Base-by-base conservation (phyloP, 2,113 vertebrate species). In the Mustela lutreola region DNA sequence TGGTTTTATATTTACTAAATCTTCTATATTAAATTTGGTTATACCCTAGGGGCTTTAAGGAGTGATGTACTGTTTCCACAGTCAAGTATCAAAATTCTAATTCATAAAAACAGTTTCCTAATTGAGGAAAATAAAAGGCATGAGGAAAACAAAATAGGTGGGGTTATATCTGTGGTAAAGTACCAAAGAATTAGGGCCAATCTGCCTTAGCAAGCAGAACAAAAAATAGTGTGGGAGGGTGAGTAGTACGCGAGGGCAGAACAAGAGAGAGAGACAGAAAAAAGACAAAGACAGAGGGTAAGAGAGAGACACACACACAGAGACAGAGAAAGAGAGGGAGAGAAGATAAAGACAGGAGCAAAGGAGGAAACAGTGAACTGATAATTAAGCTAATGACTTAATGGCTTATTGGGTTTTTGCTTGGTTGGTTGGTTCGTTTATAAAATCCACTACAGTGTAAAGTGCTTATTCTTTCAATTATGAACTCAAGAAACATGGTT, bases 21-120 rank as follows among this genome's bases (percentile, higher is more conserved):
- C 39, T 85, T 78, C 7, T 63, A 88, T 75, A 56, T 96, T 81
- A 73, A 94, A 91, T 86, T 67, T 36, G 75, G 36, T 90, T 87
- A 80, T 0, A 45, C 16, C 21, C 31, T 33, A 53, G 7, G 16
- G 7, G 16, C 39, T 96, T 95, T 62, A 75, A 95, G 22, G 63
- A 94, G 10, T 39, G 5, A 53, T 58, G 19, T 71, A 24, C 31
- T 85, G 3, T 53, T 78, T 86, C 14, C 18, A n/a, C 4, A 76
- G 56, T 70, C 78, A 82, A 86, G 7, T 53, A 56, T 11, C 36
- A 82, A 90, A 85, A 60, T 2, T 24, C 93, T 73, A 73, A 89
- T 73, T 89, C 65, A 93, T 31, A 71, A 45, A 76, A 78, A 71
- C 5, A 4, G 14, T 82, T 83, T 67, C 39, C 28, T 85, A 36